Conservation (phyloP, 2,888 invertebrate genomes). For the Drosophila yooni region DNA sequence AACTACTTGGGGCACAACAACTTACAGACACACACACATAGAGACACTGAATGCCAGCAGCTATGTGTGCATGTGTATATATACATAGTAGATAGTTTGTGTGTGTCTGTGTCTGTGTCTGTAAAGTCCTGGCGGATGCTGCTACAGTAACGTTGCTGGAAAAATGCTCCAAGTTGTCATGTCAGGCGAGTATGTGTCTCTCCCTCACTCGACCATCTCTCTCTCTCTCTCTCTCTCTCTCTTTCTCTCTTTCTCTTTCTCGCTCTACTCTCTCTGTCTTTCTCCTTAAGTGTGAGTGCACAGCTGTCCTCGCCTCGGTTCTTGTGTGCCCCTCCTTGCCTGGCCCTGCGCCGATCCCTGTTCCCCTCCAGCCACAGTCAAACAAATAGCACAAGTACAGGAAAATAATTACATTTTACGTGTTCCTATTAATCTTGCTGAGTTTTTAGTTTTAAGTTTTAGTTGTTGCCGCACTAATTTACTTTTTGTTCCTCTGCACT, state of each 20-base stretch:
- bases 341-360: not conserved
- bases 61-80: constrained; percentile 15
- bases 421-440: constrained; percentile 81
- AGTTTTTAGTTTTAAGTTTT: constrained; percentile 73
- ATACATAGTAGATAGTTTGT: not conserved
- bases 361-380: constrained; percentile 19
- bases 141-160: constrained; percentile 51
- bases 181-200: constrained; percentile 49
- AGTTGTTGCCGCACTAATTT: constrained; percentile 74
- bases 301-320: constrained; percentile 27
- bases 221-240: constrained; percentile 12
- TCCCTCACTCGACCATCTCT: constrained; percentile 7
- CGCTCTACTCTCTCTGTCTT: constrained; percentile 9
- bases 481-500: constrained; percentile 56
- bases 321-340: constrained; percentile 3
- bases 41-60: constrained; percentile 35
- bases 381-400: constrained; percentile 77
- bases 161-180: constrained; percentile 76
- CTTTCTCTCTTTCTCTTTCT: constrained; percentile 1
- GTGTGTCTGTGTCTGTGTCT: constrained; percentile 24
- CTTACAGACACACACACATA: constrained; percentile 35
- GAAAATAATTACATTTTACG: constrained; percentile 80
- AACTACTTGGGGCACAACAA: constrained; percentile 80
- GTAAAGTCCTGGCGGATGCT: constrained; percentile 36
- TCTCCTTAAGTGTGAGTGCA: constrained; percentile 23